Evolutionary conservation across 2,797 vertebrate genomes (phyloP).

Genomic region (Columba guinea): DNA sequence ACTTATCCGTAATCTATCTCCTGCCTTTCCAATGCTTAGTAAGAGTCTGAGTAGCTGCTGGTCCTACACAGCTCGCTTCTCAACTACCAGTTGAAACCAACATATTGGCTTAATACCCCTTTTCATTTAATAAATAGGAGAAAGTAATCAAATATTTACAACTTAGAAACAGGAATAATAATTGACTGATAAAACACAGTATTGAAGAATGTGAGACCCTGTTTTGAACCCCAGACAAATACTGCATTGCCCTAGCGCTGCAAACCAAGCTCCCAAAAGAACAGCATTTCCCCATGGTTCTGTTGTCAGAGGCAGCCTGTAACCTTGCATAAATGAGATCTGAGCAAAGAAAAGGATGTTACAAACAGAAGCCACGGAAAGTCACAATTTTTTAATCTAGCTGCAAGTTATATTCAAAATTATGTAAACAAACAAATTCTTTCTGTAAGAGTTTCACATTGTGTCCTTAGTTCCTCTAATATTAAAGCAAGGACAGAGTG

Average conservation of each 20-base stretch:
- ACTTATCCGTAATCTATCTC: not conserved
- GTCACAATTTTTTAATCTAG: not conserved
- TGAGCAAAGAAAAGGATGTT: not conserved
- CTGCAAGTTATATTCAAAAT: not conserved
- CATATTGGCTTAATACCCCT: not conserved
- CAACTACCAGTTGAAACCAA: not conserved
- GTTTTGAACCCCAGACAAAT: not conserved
- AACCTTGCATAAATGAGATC: not conserved
- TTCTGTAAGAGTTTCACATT: not conserved
- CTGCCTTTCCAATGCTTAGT: not conserved
- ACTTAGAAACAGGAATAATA: not conserved
- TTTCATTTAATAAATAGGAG: not conserved
- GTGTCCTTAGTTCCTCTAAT: not conserved
- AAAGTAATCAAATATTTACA: not conserved
- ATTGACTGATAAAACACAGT: not conserved
- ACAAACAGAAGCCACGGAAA: not conserved
- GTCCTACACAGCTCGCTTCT: not conserved
- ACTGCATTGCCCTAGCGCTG: not conserved
- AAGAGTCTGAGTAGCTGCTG: not conserved
- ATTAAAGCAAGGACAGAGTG: slow-evolving; percentile 7
- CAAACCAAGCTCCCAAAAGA: not conserved
- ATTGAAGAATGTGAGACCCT: not conserved
- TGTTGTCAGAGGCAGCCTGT: not conserved
- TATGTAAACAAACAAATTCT: not conserved
- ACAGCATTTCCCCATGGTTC: not conserved